Conservation (phyloP, 2,797 vertebrate species). For the Brachymystax lenok region DNA sequence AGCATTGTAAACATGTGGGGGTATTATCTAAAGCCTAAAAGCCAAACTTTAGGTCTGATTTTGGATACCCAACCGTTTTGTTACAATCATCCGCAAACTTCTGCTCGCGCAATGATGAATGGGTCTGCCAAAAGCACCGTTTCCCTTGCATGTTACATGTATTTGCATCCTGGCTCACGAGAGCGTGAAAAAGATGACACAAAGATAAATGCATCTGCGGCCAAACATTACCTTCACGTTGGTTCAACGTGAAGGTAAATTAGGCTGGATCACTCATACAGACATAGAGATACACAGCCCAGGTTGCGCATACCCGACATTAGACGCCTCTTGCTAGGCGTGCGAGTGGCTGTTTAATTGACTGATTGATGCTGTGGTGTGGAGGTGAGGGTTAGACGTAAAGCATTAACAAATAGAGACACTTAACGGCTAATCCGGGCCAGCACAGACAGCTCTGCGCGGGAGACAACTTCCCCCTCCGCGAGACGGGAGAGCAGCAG, state of each 20-base stretch:
- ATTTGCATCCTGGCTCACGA: conserved; percentile 5
- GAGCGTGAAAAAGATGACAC: conserved; percentile 24
- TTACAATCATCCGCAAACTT: not conserved
- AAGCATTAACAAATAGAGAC: conserved; percentile 79
- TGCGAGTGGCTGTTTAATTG: conserved; percentile 80
- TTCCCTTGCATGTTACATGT: not conserved
- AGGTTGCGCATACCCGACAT: conserved; percentile 37
- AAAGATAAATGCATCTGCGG: conserved; percentile 38
- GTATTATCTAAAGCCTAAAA: not conserved
- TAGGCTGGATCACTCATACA: conserved; percentile 44
- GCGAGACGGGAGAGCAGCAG: conserved; percentile 31
- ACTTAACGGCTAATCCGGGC: conserved; percentile 76
- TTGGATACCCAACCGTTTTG: not conserved
- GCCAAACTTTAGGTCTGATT: not conserved
- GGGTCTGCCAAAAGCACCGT: not conserved
- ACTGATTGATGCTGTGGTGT: conserved; percentile 79
- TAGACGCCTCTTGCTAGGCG: conserved; percentile 49
- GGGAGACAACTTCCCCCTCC: conserved; percentile 35
- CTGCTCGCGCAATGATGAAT: not conserved
- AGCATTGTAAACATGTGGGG: not conserved
- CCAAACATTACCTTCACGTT: conserved; percentile 32
- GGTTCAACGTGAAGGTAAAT: conserved; percentile 57
- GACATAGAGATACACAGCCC: conserved; percentile 38
- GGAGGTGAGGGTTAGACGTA: conserved; percentile 71
- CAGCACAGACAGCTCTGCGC: conserved; percentile 63